A percentile compares a stretch with the other conserved stretches of the same genome.
Evolutionary conservation across 2,888 invertebrate species (phyloP).

Genomic region (Metallyticus violacea): DNA sequence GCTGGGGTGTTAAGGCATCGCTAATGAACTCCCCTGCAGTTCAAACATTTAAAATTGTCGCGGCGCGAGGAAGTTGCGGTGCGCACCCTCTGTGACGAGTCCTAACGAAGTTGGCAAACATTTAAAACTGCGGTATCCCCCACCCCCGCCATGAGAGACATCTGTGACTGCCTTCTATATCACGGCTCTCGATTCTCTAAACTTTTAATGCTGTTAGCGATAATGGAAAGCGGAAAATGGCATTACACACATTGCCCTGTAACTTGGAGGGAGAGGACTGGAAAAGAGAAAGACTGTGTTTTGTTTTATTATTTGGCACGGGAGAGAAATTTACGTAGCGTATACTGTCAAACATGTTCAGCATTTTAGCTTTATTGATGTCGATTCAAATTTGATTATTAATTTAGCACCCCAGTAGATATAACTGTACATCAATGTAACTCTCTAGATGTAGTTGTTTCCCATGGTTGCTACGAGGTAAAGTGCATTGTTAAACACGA

Average conservation of each 20-base stretch:
- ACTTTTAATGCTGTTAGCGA: not conserved
- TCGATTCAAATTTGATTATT: too few species aligned
- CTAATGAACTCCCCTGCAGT: not conserved
- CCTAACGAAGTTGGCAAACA: not conserved
- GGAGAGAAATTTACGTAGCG: too few species aligned
- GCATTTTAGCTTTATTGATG: too few species aligned
- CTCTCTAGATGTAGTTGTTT: too few species aligned
- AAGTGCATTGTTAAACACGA: too few species aligned
- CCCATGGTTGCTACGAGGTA: too few species aligned
- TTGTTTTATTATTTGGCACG: not conserved
- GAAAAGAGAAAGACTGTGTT: not conserved
- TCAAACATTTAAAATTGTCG: constrained; percentile 1
- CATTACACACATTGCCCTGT: not conserved
- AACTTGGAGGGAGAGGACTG: not conserved
- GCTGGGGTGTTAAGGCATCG: not conserved
- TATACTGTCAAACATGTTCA: too few species aligned
- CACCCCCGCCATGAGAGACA: not conserved
- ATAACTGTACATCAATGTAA: too few species aligned
- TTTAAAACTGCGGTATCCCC: not conserved
- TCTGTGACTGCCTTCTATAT: not conserved
- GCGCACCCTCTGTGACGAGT: not conserved
- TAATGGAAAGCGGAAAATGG: not conserved
- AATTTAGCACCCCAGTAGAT: too few species aligned
- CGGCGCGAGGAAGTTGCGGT: not conserved
- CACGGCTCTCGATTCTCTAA: not conserved